These are phyloP conservation scores for Pelagia noctiluca DNA, from an alignment of 30 jellyfish, hydroid and myxozoan species.

Conservation along the genomic window DNA sequence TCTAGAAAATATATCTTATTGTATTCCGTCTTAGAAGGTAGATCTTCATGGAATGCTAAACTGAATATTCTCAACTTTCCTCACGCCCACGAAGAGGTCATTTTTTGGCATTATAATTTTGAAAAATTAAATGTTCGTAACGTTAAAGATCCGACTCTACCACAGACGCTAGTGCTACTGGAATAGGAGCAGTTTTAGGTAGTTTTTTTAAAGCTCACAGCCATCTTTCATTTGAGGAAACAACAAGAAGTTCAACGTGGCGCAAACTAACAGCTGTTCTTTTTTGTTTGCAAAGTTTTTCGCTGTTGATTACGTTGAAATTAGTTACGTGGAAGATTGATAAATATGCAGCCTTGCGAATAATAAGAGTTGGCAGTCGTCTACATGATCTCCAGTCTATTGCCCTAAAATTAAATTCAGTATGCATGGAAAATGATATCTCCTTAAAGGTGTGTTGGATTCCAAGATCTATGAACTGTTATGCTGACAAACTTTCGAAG, in stretches of 20 bases:
- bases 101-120: too few species aligned
- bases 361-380: neutral
- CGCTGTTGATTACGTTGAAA: neutral
- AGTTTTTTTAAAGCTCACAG: conserved; percentile 8
- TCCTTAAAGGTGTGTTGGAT: conserved; percentile 33
- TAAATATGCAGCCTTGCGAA: conserved; percentile 4
- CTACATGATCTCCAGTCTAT: neutral
- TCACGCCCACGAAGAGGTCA: too few species aligned
- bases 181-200: neutral
- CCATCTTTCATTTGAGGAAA: neutral
- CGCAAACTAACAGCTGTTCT: conserved; percentile 2
- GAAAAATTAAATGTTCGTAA: too few species aligned
- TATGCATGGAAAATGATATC: conserved; percentile 2
- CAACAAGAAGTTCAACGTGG: neutral
- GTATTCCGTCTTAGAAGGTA: too few species aligned
- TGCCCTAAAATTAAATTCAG: neutral
- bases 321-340: neutral
- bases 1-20: too few species aligned
- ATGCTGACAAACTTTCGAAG: conserved; percentile 23
- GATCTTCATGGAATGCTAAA: too few species aligned
- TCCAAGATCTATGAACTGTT: conserved; percentile 14
- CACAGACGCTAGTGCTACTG: conserved; percentile 19
- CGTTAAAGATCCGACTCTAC: too few species aligned
- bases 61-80: too few species aligned
- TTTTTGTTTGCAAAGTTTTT: neutral